Percentiles rank a stretch among this genome's conserved stretches.
Evolutionary conservation across 2,888 invertebrate species (phyloP).

Genomic region (Agrotis puta): DNA sequence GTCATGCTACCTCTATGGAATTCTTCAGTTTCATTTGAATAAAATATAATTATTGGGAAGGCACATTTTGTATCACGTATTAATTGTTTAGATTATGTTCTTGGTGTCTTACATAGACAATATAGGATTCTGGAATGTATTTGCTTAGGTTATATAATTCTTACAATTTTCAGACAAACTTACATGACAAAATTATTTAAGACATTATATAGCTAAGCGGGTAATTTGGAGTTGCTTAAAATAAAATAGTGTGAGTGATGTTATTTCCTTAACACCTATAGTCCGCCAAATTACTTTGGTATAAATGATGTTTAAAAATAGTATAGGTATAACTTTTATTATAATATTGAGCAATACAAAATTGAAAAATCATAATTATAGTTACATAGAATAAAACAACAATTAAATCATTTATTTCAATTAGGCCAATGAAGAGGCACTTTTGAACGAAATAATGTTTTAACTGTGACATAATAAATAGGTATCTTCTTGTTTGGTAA

Average conservation of each 20-base stretch:
- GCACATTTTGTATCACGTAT: constrained; percentile 67
- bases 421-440: too few species aligned
- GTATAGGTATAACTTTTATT: constrained; percentile 35
- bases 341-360: constrained; percentile 58
- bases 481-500: constrained; percentile 53
- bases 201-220: constrained; percentile 31
- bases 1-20: constrained; percentile 34
- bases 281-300: constrained; percentile 60
- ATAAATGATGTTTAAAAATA: constrained; percentile 42
- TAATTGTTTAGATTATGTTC: constrained; percentile 39
- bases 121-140: constrained; percentile 50
- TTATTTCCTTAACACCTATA: constrained; percentile 36
- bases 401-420: too few species aligned
- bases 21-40: constrained; percentile 42
- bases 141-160: constrained; percentile 31
- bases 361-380: constrained; percentile 18
- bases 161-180: constrained; percentile 9
- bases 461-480: constrained; percentile 57
- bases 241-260: constrained; percentile 27
- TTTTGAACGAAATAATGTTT: constrained; percentile 11
- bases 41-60: constrained; percentile 48
- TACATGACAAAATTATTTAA: constrained; percentile 8
- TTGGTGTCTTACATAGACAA: constrained; percentile 42
- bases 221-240: constrained; percentile 30
- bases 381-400: constrained; percentile 21